Conservation (phyloP, 2,888 invertebrate genomes). For the Buathra laborator region DNA sequence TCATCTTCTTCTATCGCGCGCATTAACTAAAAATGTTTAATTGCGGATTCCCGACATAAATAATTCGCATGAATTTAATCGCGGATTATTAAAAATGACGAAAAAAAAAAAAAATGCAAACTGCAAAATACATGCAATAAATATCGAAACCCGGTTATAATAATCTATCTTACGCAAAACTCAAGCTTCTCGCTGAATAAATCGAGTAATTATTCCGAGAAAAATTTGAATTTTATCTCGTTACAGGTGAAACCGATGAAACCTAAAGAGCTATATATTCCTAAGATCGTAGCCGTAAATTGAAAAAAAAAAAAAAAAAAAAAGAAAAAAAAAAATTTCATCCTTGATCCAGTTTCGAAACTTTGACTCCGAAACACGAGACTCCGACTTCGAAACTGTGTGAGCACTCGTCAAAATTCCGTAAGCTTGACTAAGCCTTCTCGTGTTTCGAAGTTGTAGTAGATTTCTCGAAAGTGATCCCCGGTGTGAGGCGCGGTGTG, state of each 20-base stretch:
- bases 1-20: slow-evolving; percentile 11
- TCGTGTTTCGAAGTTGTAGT: slow-evolving; percentile 59
- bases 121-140: slow-evolving; percentile 11
- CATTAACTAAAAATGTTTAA: slow-evolving; percentile 58
- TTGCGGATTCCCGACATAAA: slow-evolving; percentile 33
- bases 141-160: neutral
- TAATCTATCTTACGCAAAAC: no score
- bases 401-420: slow-evolving; percentile 58
- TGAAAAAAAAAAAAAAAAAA: slow-evolving; percentile 22
- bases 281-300: neutral
- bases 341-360: no score
- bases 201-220: no score
- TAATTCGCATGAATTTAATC: slow-evolving; percentile 35
- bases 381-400: neutral
- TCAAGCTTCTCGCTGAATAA: no score
- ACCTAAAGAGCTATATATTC: no score
- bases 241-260: no score
- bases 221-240: neutral
- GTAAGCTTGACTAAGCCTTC: slow-evolving; percentile 56
- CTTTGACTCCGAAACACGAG: no score
- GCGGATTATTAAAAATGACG: neutral
- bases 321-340: slow-evolving; percentile 38
- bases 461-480: slow-evolving; percentile 10
- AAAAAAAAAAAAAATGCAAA: no score
- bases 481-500: slow-evolving; percentile 21